phyloP scores from a whole-genome alignment of 2,888 invertebrate genomes.

The Shargacucullia verbasci region DNA sequence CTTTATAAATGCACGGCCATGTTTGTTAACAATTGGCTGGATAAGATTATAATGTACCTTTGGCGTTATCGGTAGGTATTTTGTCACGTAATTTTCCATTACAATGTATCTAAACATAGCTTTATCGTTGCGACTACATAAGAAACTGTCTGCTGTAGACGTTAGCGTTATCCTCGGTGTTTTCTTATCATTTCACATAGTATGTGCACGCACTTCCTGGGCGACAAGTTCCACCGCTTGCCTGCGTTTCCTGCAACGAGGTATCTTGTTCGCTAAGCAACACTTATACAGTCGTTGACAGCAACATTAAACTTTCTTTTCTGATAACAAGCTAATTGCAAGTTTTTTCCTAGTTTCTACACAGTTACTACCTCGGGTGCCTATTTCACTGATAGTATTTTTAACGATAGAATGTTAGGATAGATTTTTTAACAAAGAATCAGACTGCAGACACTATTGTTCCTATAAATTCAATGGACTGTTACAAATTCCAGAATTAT shows the following conservation, averaged over 20 bases:
- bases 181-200: conserved; percentile 66
- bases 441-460: conserved; percentile 70
- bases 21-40: conserved; percentile 57
- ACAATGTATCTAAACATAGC: conserved; percentile 41
- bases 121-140: conserved; percentile 43
- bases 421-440: conserved; percentile 41
- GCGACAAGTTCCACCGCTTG: conserved; percentile 64
- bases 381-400: conserved; percentile 33
- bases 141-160: conserved; percentile 26
- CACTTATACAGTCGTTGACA: conserved; percentile 58
- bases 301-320: conserved; percentile 68
- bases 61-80: conserved; percentile 56
- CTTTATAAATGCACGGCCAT: conserved; percentile 45
- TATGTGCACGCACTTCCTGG: conserved; percentile 64
- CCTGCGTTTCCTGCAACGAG: conserved; percentile 69
- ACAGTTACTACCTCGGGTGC: conserved; percentile 21
- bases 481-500: conserved; percentile 66
- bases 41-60: conserved; percentile 67
- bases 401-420: conserved; percentile 12
- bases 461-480: conserved; percentile 66
- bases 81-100: conserved; percentile 51
- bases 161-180: conserved; percentile 31
- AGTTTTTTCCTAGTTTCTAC: conserved; percentile 56
- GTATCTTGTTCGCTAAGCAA: conserved; percentile 56
- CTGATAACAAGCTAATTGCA: conserved; percentile 59